Percentiles rank a stretch among this genome's conserved stretches.
phyloP scores from a whole-genome alignment of 2,113 vertebrate genomes.

The Hypanus sabinus region DNA sequence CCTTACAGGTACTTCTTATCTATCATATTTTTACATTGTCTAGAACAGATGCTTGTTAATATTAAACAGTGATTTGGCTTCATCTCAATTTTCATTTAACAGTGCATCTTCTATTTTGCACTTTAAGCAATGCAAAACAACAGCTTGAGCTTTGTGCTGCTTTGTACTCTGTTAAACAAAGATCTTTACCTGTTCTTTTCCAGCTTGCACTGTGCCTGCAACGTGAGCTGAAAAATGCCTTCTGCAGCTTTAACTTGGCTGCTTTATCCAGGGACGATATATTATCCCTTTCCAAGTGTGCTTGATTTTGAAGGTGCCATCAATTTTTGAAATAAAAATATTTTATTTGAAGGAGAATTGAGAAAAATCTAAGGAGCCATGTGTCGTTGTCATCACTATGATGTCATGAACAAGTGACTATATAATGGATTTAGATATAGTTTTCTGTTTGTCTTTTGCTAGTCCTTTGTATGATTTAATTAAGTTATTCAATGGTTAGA shows the following conservation, averaged over 20 bases:
- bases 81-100: conserved; percentile 7
- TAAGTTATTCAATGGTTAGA: neutral
- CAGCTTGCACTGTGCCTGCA: neutral
- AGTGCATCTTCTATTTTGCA: neutral
- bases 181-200: neutral
- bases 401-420: conserved; percentile 13
- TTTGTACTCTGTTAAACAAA: conserved; percentile 1
- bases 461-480: neutral
- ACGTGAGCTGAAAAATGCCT: neutral
- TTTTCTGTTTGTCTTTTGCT: neutral
- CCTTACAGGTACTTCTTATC: conserved; percentile 78
- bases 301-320: neutral
- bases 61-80: neutral
- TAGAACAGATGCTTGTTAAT: neutral
- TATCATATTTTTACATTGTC: neutral
- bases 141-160: neutral
- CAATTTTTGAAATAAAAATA: neutral
- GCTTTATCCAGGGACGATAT: neutral
- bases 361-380: neutral
- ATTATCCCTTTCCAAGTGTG: neutral
- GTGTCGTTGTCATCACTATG: neutral
- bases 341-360: neutral
- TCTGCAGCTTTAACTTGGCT: neutral
- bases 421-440: neutral
- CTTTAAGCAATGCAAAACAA: neutral